These are phyloP conservation scores for Trichoplusia ni DNA, from an alignment of 1,140 invertebrate genomes.

Conservation along the genomic window DNA sequence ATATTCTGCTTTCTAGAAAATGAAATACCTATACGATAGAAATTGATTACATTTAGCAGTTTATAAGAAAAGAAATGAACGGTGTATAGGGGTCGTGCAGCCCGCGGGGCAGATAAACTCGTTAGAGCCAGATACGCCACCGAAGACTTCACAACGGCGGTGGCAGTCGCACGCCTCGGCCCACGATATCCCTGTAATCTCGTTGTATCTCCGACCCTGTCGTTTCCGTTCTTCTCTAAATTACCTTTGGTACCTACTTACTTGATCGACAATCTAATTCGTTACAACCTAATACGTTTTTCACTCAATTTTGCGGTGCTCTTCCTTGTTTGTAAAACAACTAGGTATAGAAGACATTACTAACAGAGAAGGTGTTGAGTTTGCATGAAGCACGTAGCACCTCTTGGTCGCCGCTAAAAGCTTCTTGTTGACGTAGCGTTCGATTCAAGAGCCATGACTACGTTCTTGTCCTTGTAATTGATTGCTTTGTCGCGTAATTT, in stretches of 20 bases:
- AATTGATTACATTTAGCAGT: slow-evolving; percentile 66
- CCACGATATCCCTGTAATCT: slow-evolving; percentile 73
- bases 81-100: slow-evolving; percentile 54
- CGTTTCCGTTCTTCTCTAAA: slow-evolving; percentile 67
- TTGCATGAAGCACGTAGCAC: slow-evolving; percentile 56
- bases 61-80: slow-evolving; percentile 66
- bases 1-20: neutral
- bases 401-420: slow-evolving; percentile 71
- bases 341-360: slow-evolving; percentile 53
- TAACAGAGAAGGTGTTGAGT: slow-evolving; percentile 53
- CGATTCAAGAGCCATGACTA: slow-evolving; percentile 70
- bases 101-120: slow-evolving; percentile 80
- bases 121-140: slow-evolving; percentile 73
- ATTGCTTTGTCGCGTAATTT: slow-evolving; percentile 81
- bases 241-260: slow-evolving; percentile 67
- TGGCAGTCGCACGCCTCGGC: slow-evolving; percentile 52
- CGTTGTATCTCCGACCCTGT: slow-evolving; percentile 69
- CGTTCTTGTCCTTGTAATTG: slow-evolving; percentile 78
- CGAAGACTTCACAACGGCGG: slow-evolving; percentile 39
- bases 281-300: slow-evolving; percentile 62
- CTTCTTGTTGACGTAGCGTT: slow-evolving; percentile 79
- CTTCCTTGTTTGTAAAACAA: slow-evolving; percentile 51
- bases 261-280: slow-evolving; percentile 74
- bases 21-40: slow-evolving; percentile 32
- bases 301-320: slow-evolving; percentile 54